Percentiles rank a stretch among this genome's conserved stretches.
phyloP scores from a whole-genome alignment of 92 coral and sea anemone species.

The Desmophyllum pertusum region DNA sequence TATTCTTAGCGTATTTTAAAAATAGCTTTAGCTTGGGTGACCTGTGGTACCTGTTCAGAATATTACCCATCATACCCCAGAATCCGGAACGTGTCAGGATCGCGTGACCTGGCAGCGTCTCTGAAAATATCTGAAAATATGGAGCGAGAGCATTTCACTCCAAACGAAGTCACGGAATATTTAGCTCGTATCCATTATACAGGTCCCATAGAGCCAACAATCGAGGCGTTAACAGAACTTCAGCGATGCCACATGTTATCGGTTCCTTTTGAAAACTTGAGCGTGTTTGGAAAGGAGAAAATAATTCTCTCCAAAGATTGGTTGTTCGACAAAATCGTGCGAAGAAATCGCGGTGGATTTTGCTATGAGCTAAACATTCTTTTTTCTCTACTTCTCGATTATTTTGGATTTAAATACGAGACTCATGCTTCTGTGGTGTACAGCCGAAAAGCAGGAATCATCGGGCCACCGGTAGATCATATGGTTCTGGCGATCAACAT shows the following conservation, averaged over 20 bases:
- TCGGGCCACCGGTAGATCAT: constrained; percentile 22
- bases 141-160: background rate
- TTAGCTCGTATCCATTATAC: constrained; percentile 54
- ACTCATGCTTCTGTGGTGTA: constrained; percentile 20
- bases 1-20: no score
- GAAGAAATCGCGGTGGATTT: constrained; percentile 59
- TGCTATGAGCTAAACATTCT: constrained; percentile 60
- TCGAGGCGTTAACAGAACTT: constrained; percentile 32
- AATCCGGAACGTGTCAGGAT: no score
- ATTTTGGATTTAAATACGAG: constrained; percentile 38
- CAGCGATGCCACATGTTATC: constrained; percentile 50
- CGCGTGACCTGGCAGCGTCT: no score
- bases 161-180: constrained; percentile 36
- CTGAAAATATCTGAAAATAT: constrained; percentile 33
- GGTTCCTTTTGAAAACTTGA: constrained; percentile 68
- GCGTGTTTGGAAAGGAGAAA: constrained; percentile 30
- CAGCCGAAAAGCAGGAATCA: background rate
- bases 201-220: constrained; percentile 43
- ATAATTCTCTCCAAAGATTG: constrained; percentile 34
- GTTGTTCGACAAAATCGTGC: constrained; percentile 59
- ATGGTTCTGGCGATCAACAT: constrained; percentile 17
- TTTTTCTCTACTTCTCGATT: constrained; percentile 51
- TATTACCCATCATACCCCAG: no score
- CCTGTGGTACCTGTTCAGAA: no score
- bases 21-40: no score